These are phyloP conservation scores for Stegodyphus mimosarum DNA, from an alignment of 1,140 invertebrate genomes.

Conservation along the genomic window DNA sequence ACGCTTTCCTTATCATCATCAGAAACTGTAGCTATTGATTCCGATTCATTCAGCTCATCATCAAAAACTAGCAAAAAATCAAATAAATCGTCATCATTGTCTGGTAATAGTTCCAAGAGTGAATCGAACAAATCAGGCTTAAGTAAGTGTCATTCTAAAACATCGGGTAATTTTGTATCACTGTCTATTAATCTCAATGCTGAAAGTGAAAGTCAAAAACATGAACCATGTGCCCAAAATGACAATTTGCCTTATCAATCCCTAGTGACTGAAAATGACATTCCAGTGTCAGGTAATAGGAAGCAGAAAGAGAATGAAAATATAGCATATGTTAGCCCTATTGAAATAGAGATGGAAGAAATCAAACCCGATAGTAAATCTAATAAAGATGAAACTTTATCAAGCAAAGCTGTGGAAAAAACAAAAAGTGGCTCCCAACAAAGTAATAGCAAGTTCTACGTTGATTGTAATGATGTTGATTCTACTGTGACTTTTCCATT, in stretches of 20 bases:
- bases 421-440: conserved; percentile 14
- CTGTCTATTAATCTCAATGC: background rate
- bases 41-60: conserved; percentile 20
- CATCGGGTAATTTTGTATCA: background rate
- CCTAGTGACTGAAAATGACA: conserved; percentile 16
- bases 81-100: background rate
- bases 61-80: background rate
- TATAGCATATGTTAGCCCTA: background rate
- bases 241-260: conserved; percentile 1
- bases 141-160: conserved; percentile 11
- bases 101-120: conserved; percentile 14
- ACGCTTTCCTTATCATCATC: conserved; percentile 43
- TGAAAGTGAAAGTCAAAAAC: background rate
- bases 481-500: background rate
- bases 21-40: conserved; percentile 18
- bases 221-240: background rate
- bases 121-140: background rate
- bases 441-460: conserved; percentile 51
- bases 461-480: conserved; percentile 46
- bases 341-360: conserved; percentile 48
- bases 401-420: conserved; percentile 11
- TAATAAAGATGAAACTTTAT: background rate
- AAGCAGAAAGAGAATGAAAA: background rate
- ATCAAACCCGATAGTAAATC: conserved; percentile 21
- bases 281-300: background rate